These are phyloP conservation scores for Pygoscelis adeliae DNA, from an alignment of 2,113 vertebrate species.

Conservation along the genomic window DNA sequence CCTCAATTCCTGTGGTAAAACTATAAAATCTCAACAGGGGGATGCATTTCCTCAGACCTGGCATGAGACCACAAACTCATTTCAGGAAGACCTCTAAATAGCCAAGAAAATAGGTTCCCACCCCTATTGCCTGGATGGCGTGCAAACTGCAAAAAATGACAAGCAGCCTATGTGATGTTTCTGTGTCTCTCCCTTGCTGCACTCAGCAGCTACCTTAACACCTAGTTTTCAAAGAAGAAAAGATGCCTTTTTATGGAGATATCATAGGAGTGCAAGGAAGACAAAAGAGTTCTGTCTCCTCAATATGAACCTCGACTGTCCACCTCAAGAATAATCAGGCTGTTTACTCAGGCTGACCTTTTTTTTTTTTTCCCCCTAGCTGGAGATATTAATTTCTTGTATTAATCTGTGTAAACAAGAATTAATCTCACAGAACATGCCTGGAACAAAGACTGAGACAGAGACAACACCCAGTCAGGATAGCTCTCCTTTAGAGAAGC, in stretches of 20 bases:
- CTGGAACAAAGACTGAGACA: slow-evolving; percentile 4
- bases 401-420: slow-evolving; percentile 38
- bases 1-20: neutral
- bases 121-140: rapidly evolving
- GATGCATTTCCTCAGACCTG: neutral
- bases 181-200: neutral
- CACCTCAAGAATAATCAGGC: neutral
- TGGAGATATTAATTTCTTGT: neutral
- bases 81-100: neutral
- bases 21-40: neutral
- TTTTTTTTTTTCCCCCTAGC: neutral
- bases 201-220: neutral
- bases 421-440: neutral
- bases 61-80: neutral
- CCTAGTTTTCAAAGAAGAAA: neutral
- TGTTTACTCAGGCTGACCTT: neutral
- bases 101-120: neutral
- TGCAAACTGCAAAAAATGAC: neutral
- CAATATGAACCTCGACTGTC: neutral
- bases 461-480: slow-evolving; percentile 47
- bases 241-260: neutral
- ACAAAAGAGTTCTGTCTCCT: neutral
- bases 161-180: neutral
- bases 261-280: neutral
- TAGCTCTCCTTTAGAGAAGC: slow-evolving; percentile 46